Conservation (phyloP, 1,140 invertebrate genomes). For the Papilio machaon region DNA sequence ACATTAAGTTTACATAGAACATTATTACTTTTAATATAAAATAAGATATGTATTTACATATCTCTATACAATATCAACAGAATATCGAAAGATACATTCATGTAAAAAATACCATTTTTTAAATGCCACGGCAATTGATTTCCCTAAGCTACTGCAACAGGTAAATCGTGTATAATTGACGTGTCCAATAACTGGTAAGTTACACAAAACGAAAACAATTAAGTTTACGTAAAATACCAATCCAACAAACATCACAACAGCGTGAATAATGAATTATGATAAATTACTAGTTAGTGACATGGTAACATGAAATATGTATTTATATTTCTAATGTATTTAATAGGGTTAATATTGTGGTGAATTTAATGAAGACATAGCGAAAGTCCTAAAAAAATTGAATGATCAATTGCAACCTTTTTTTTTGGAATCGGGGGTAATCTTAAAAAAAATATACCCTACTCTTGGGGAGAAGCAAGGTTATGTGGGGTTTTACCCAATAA, state of each 20-base stretch:
- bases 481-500: too few species aligned
- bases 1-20: too few species aligned
- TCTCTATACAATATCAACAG: too few species aligned
- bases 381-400: too few species aligned
- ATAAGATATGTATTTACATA: too few species aligned
- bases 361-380: too few species aligned
- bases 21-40: too few species aligned
- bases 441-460: too few species aligned
- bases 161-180: not conserved
- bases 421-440: too few species aligned
- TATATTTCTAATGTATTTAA: not conserved
- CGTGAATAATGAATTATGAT: conserved; percentile 22
- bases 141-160: not conserved
- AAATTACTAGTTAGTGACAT: not conserved
- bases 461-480: too few species aligned
- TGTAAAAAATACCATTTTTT: not conserved
- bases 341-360: too few species aligned
- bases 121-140: not conserved
- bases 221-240: conserved; percentile 21
- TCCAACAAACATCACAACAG: not conserved
- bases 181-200: conserved; percentile 10
- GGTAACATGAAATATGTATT: not conserved
- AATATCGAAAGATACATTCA: not conserved
- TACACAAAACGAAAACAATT: conserved; percentile 20
- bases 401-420: too few species aligned